Base-by-base conservation (phyloP, 2,888 invertebrate species). In the Acanthosepion pharaonis region DNA sequence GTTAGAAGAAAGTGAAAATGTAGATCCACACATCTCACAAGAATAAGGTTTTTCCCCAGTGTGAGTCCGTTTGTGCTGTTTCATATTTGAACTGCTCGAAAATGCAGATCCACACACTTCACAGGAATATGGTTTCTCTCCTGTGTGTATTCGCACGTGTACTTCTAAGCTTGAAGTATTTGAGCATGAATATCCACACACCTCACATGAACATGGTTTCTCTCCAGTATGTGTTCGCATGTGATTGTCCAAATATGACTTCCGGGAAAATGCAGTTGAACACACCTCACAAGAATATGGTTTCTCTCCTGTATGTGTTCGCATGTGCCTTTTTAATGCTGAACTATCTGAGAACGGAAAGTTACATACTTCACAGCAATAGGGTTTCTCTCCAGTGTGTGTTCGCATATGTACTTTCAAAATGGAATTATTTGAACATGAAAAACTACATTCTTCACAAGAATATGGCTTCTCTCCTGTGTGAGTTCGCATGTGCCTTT, bases 261-360 rank as follows among this genome's bases (percentile, higher is more conserved):
- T 92, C 42, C 49, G 92, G 42, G 92, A 42, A 92, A 92, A 92
- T 25, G 42, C 49, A 25, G 42, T 92, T 48, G 48, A 23, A 42
- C 92, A 92, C 92, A 92, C 92, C 49, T 92, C 92, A 33, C 92
- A 92, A 48, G 42, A 48, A 33, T 48, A 92, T 33, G 92, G 92
- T 92, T 92, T 92, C 48, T 48, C 49, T 92, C 92, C 92, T 48
- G 92, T 92, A 20, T 92, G 92, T 48, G 49, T 92, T 28, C 48
- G 48, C 48, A 92, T 42, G 42, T 92, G 92, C 0, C 48, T 48
- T 28, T 92, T 92, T 28, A 92, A 49, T 4, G 42, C 48, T 42
- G 48, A 42, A 92, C 92, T 92, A 42, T 92, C 48, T 92, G 92
- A 92, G 28, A 92, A 92, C 4, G 42, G 48, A 25, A 48, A 48